Percentiles rank a stretch among this genome's conserved stretches.
phyloP scores from a whole-genome alignment of 2,113 vertebrate genomes.

The Phalacrocorax carbo region DNA sequence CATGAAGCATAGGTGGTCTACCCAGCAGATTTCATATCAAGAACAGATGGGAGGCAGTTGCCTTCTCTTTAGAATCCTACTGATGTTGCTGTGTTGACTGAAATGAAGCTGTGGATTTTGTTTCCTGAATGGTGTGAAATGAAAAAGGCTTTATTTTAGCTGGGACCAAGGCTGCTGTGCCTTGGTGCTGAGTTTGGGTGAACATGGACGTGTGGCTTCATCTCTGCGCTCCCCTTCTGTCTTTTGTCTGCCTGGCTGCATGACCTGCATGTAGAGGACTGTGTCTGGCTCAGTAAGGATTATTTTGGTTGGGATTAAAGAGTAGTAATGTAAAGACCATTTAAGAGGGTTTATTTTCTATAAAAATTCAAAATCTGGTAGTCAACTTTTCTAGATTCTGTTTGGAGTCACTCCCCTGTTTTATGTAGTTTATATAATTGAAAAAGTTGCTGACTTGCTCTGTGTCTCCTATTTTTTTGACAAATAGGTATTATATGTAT shows the following conservation, averaged over 20 bases:
- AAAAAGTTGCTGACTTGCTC: background rate
- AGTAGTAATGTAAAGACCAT: background rate
- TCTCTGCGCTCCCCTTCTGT: background rate
- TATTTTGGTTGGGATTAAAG: background rate
- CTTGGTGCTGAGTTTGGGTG: background rate
- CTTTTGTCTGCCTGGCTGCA: background rate
- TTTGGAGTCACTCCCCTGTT: background rate
- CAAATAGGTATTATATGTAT: background rate
- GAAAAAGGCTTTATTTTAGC: background rate
- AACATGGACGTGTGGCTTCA: background rate
- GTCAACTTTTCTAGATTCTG: background rate
- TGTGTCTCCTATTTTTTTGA: background rate
- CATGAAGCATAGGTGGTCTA: background rate
- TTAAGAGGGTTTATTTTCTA: background rate
- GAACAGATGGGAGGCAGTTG: background rate
- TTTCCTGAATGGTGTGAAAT: background rate
- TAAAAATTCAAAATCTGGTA: background rate
- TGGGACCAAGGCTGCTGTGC: background rate
- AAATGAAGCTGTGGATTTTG: background rate
- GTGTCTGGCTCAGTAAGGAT: background rate
- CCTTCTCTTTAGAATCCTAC: background rate
- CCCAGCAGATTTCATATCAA: background rate
- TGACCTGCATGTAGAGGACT: fast-evolving
- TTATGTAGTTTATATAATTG: background rate
- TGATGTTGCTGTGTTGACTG: background rate